Percentiles rank a stretch among this genome's conserved stretches.
Conservation (phyloP, 2,888 invertebrate genomes). For the Andrena minutula region DNA sequence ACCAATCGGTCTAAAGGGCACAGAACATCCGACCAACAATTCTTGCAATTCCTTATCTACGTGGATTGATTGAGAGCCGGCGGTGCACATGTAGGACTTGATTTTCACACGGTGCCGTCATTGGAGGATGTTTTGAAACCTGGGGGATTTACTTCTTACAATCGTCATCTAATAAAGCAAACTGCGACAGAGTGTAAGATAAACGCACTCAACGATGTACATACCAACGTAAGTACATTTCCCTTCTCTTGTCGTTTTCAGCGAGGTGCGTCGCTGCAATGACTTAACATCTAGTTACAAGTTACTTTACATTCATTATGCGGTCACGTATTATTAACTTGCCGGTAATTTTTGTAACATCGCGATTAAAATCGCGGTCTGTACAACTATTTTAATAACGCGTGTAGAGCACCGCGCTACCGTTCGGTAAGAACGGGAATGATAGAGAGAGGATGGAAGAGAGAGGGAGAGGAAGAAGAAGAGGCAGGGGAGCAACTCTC, state of each 20-base stretch:
- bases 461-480: not conserved
- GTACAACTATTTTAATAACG: slow-evolving; percentile 46
- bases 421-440: slow-evolving; percentile 13
- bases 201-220: too few relatives aligned
- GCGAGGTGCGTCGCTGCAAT: slow-evolving; percentile 7
- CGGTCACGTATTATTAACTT: slow-evolving; percentile 53
- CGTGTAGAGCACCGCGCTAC: slow-evolving; percentile 6
- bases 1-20: slow-evolving; percentile 58
- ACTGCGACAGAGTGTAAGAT: too few relatives aligned
- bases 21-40: slow-evolving; percentile 52
- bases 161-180: not conserved
- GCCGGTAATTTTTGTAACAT: slow-evolving; percentile 51
- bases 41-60: slow-evolving; percentile 43
- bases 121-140: slow-evolving; percentile 20
- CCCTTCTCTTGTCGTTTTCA: slow-evolving; percentile 6
- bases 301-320: slow-evolving; percentile 48
- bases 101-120: slow-evolving; percentile 47
- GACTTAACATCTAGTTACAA: slow-evolving; percentile 15
- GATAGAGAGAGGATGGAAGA: not conserved
- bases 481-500: slow-evolving; percentile 61
- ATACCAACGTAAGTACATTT: not conserved
- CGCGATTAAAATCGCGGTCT: slow-evolving; percentile 51
- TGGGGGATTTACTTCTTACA: not conserved
- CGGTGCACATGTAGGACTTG: slow-evolving; percentile 40
- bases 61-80: slow-evolving; percentile 34